Evolutionary conservation across 2,888 invertebrate species (phyloP), one percentile per base, ranked within the genome.

Genomic region (Gryllus longicercus): DNA sequence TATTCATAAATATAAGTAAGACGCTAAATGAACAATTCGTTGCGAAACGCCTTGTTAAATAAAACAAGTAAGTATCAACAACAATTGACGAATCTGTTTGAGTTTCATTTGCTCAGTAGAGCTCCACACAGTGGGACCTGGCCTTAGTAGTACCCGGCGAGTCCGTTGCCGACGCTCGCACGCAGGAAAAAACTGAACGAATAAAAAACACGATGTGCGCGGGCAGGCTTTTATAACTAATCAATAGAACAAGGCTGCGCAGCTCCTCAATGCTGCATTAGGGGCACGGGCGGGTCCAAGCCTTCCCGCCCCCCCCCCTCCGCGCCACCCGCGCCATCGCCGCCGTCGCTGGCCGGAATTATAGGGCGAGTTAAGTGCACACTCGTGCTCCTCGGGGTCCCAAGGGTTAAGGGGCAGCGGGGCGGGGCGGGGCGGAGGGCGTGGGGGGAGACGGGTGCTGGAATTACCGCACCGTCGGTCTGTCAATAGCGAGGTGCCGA

Each of bases 211-310:
- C 63, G 63, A 8, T 14, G 63, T n/a, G n/a, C 63, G 63, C 14
- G 63, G 63, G 63, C n/a, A 63, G 63, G 63, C 63, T 63, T 63
- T 63, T 63, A 63, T 63, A 63, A 63, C 63, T 63, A 63, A 63
- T 63, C 63, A 63, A 63, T 63, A 63, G 63, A 63, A 63, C 63
- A 63, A 63, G 63, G 10, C 63, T 63, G 63, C 63, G 63, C 63
- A 3, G 63, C n/a, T 63, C 63, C 63, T 63, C 63, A 63, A 63
- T 63, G 63, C n/a, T 63, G 63, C 63, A 63, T 63, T 76, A 78
- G 78, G 50, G 51, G 51, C 78, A 50, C 16, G 50, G 51, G 51
- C 51, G 78, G 51, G 51, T 21, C 50, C 50, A 38, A 25, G 5
- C 16, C 16, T 50, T 78, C 25, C 78, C 50, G 21, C 50, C 77